A percentile compares a stretch with the other conserved stretches of the same genome.
phyloP scores from a whole-genome alignment of 2,113 vertebrate species.

The Melanostigma gelatinosum region DNA sequence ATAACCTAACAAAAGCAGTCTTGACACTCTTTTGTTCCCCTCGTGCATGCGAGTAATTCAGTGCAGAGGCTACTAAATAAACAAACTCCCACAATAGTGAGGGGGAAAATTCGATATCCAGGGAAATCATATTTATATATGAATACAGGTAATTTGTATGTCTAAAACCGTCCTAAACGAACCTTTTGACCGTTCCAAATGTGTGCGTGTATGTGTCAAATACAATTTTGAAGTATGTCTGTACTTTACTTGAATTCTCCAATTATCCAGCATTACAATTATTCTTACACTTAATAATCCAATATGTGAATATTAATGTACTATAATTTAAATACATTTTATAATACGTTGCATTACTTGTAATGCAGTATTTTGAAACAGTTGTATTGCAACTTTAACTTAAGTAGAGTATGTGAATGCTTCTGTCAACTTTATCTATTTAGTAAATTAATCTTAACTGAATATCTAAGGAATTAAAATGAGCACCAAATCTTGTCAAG shows the following conservation, averaged over 20 bases:
- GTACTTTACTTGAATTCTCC: background rate
- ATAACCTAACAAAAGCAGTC: constrained; percentile 10
- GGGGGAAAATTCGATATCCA: background rate
- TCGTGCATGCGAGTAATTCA: background rate
- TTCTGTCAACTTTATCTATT: background rate
- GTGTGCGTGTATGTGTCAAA: background rate
- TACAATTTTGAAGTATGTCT: background rate
- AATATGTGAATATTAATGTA: background rate
- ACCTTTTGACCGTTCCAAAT: background rate
- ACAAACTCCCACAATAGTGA: background rate
- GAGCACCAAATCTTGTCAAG: background rate
- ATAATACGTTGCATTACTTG: no score
- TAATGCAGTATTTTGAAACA: background rate
- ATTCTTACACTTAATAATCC: background rate
- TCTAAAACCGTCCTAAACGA: background rate
- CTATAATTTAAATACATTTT: background rate
- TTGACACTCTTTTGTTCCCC: background rate
- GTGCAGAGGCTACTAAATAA: background rate
- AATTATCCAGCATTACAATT: background rate
- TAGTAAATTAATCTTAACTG: background rate
- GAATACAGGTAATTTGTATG: background rate
- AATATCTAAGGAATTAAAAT: background rate
- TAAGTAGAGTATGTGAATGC: background rate
- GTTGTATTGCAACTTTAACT: background rate
- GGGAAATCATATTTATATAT: background rate